Evolutionary conservation across 2,797 vertebrate species (phyloP).

Genomic region (Megalops cyprinoides): DNA sequence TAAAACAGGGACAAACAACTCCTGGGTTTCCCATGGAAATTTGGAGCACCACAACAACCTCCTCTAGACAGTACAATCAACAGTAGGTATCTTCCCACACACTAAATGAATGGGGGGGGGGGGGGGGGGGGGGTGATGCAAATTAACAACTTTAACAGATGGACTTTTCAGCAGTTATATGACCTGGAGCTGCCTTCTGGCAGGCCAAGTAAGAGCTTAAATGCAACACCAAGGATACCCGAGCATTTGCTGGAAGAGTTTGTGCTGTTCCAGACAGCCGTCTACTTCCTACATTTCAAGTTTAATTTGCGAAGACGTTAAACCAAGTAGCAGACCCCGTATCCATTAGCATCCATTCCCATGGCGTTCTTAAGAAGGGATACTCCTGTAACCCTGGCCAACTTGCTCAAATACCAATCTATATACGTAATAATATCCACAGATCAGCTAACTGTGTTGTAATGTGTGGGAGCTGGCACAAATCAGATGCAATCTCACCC

Average conservation of each 20-base stretch:
- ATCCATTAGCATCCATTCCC: no score
- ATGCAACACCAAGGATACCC: not conserved
- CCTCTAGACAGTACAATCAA: not conserved
- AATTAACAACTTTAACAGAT: not conserved
- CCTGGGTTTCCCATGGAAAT: not conserved
- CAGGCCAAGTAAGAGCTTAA: no score
- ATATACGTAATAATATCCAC: not conserved
- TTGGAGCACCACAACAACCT: not conserved
- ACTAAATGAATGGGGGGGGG: no score
- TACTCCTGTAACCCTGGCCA: not conserved
- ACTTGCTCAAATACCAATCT: not conserved
- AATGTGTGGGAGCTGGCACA: not conserved
- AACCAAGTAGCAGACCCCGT: no score
- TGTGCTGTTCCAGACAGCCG: not conserved
- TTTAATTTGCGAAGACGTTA: no score
- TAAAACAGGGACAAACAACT: not conserved
- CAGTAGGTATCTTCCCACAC: not conserved
- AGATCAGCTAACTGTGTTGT: not conserved
- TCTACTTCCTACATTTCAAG: no score
- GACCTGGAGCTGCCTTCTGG: not conserved
- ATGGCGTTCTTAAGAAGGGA: no score
- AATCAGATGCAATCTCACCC: not conserved
- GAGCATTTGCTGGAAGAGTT: not conserved
- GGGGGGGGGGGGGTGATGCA: not conserved
- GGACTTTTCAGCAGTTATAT: not conserved